phyloP scores from a whole-genome alignment of 2,113 vertebrate genomes.

The Paradisaea rubra region DNA sequence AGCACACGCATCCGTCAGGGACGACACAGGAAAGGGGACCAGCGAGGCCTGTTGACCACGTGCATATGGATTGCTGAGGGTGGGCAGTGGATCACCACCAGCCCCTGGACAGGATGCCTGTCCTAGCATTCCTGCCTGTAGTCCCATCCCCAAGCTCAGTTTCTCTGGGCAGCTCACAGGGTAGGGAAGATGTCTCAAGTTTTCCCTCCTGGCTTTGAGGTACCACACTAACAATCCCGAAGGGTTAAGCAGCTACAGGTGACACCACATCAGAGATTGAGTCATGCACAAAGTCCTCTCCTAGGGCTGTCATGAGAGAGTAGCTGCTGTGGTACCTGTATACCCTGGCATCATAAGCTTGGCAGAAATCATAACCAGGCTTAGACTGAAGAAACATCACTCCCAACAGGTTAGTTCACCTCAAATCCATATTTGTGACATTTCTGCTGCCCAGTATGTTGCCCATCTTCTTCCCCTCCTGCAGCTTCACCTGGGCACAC shows the following conservation, averaged over 20 bases:
- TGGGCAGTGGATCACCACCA: background rate
- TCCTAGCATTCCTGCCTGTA: background rate
- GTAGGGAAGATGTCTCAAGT: background rate
- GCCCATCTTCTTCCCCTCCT: background rate
- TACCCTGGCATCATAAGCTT: background rate
- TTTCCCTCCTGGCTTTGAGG: background rate
- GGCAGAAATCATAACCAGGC: background rate
- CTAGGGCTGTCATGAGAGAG: background rate
- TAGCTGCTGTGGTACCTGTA: background rate
- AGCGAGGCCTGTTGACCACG: fast-evolving
- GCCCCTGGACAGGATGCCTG: background rate
- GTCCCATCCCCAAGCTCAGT: background rate
- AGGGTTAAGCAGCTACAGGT: background rate
- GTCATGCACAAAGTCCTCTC: background rate
- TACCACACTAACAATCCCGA: background rate
- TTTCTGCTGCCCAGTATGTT: background rate
- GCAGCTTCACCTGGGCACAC: background rate
- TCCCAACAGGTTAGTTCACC: background rate
- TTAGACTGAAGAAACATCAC: background rate
- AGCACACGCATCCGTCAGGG: background rate
- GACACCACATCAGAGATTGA: background rate
- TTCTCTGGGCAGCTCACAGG: background rate
- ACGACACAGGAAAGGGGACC: background rate
- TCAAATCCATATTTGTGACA: background rate
- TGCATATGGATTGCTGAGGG: fast-evolving